phyloP scores from a whole-genome alignment of 2,113 vertebrate genomes.

The Actenoides hombroni region DNA sequence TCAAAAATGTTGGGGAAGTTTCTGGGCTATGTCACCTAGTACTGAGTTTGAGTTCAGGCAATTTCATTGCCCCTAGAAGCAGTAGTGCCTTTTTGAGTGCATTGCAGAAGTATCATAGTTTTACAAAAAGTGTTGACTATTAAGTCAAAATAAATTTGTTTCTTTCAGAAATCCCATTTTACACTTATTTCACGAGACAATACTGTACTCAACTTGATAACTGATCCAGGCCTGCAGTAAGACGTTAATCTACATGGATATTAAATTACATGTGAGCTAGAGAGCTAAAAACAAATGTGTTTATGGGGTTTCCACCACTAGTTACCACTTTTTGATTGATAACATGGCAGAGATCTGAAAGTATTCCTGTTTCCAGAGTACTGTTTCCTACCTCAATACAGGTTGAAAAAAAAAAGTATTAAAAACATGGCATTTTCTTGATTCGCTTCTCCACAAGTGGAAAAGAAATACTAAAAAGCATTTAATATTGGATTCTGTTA shows the following conservation, averaged over 20 bases:
- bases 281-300: background rate
- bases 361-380: background rate
- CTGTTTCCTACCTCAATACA: background rate
- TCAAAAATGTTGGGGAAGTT: background rate
- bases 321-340: background rate
- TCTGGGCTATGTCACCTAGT: background rate
- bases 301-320: background rate
- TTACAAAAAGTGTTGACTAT: background rate
- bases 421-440: background rate
- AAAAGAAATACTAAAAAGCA: background rate
- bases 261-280: background rate
- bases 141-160: background rate
- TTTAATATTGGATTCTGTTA: background rate
- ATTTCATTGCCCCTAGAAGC: background rate
- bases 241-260: background rate
- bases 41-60: background rate
- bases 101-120: accelerated
- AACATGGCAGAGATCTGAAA: background rate
- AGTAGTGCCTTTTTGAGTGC: background rate
- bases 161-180: background rate
- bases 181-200: background rate
- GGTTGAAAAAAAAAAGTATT: background rate
- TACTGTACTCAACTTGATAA: background rate
- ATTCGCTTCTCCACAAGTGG: background rate
- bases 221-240: background rate